Percentiles rank a stretch among this genome's conserved stretches.
These are phyloP conservation scores for Calliopum simillimum DNA, from an alignment of 2,888 invertebrate genomes.

Conservation along the genomic window DNA sequence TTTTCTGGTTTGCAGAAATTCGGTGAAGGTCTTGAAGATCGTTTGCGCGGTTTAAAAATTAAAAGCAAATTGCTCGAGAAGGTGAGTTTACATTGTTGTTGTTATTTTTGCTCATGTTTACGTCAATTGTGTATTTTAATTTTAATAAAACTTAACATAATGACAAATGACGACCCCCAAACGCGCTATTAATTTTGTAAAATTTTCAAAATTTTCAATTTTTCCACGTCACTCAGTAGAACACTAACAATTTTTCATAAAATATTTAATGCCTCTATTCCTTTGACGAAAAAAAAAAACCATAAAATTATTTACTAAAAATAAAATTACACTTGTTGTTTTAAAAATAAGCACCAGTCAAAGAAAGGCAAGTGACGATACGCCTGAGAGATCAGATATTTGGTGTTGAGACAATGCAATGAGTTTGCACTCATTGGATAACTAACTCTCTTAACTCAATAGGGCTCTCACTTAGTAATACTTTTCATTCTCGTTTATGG, in stretches of 20 bases:
- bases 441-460: not conserved
- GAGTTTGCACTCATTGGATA: too few species aligned
- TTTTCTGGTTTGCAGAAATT: constrained; percentile 95
- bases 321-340: too few species aligned
- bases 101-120: not conserved
- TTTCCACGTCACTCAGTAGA: constrained; percentile 13
- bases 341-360: not conserved
- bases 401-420: not conserved
- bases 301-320: too few species aligned
- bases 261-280: too few species aligned
- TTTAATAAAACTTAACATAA: not conserved
- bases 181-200: not conserved
- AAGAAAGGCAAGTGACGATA: not conserved
- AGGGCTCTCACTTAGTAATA: too few species aligned
- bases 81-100: constrained; percentile 69
- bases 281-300: too few species aligned
- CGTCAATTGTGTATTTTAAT: not conserved
- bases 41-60: constrained; percentile 83
- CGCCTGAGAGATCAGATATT: not conserved
- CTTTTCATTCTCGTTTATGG: too few species aligned
- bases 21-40: constrained; percentile 91
- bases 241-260: too few species aligned
- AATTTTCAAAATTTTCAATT: too few species aligned
- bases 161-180: constrained; percentile 15
- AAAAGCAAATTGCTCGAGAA: constrained; percentile 88